phyloP scores from a whole-genome alignment of 1,140 invertebrate species.

The Acromyrmex heyeri region DNA sequence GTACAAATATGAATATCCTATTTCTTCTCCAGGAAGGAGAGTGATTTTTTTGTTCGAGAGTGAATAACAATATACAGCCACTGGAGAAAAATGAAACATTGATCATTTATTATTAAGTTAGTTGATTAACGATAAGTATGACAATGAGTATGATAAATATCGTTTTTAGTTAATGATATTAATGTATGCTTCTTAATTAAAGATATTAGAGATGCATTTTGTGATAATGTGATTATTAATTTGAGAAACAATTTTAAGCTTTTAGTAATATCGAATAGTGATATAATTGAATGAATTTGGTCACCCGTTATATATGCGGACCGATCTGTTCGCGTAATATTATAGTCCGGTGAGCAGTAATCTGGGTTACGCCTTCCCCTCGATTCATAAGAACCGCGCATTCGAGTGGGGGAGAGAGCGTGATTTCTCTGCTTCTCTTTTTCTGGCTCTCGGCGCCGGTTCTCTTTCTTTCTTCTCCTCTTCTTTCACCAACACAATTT shows the following conservation, averaged over 20 bases:
- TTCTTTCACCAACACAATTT: conserved; percentile 35
- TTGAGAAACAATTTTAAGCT: not conserved
- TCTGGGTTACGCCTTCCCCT: conserved; percentile 75
- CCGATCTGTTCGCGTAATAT: conserved; percentile 80
- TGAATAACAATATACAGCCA: not conserved
- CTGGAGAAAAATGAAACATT: not conserved
- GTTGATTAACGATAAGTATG: not conserved
- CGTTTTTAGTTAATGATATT: not conserved
- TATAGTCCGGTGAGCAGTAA: conserved; percentile 81
- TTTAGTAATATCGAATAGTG: not conserved
- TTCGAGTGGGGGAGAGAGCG: conserved; percentile 69
- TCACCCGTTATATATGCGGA: conserved; percentile 75
- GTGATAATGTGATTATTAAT: not conserved
- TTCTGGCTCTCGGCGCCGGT: conserved; percentile 28
- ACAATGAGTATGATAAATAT: not conserved
- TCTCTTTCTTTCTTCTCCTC: conserved; percentile 8
- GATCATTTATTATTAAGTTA: not conserved
- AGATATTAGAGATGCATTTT: not conserved
- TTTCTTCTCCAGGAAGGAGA: not conserved
- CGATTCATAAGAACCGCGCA: conserved; percentile 71
- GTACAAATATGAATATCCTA: not conserved
- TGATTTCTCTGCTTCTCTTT: conserved; percentile 66
- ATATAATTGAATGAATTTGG: not conserved
- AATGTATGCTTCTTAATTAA: not conserved
- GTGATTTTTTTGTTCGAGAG: not conserved